Evolutionary conservation across 2,113 vertebrate species (phyloP), one percentile per base, ranked within the genome.

Genomic region (Diadophis punctatus): DNA sequence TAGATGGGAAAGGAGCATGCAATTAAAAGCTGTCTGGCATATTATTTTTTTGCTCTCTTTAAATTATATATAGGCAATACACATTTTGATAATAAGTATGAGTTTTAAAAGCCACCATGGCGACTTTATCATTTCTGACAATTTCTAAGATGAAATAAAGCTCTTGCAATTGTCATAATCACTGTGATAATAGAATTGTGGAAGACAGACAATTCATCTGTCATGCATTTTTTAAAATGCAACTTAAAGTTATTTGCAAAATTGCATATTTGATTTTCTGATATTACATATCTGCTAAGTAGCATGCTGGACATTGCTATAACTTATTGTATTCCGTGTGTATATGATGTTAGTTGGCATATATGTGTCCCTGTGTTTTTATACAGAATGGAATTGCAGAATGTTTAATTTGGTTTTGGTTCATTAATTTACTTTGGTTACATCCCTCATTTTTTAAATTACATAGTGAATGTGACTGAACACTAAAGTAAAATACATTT

Each of bases 1-100:
- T 43, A 63, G 60, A 92, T 92, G 86, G 49, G 94, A 88, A 92
- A 94, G 63, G 23, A 68, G 55, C 20, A 90, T 89, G 14, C 89
- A 86, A 93, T 94, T 84, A 90, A 95, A 92, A 94, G 27, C 46
- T 94, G 56, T 84, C 88, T 93, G 55, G 16, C 92, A 93, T 27
- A 86, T 25, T 95, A 96, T 96, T 89, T 84, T 91, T 89, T 95
- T 95, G 89, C 93, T 60, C 86, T 96, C 90, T 96, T 97, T 96
- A 96, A 96, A 95, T 97, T 97, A 90, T 93, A 94, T 95, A 80
- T 94, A 94, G 96, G 90, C 93, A 89, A 96, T 89, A 85, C 14
- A 88, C 30, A 94, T 58, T 94, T 96, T 95, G 46, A 51, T 95
- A 91, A 91, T 93, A 63, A 91, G 11, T 96, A 46, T 93, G 93